phyloP scores from a whole-genome alignment of 2,888 invertebrate genomes.

The Taphrorychus bicolor region DNA sequence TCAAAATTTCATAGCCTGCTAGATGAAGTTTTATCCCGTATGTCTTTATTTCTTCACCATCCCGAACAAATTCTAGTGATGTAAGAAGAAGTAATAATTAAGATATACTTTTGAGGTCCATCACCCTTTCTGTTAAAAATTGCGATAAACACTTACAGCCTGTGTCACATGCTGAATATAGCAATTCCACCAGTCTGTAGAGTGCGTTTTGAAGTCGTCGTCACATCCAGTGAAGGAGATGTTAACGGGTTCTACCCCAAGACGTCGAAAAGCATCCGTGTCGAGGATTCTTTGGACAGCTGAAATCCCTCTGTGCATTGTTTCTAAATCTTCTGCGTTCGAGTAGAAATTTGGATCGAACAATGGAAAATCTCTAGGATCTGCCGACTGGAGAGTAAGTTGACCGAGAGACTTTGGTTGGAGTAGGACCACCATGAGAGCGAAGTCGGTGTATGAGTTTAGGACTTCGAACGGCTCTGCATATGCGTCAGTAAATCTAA shows the following conservation, averaged over 20 bases:
- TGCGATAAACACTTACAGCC: no score
- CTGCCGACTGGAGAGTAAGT: background rate
- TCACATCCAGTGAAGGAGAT: constrained; percentile 7
- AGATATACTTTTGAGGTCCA: no score
- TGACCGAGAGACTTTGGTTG: constrained; percentile 6
- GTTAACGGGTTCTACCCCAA: background rate
- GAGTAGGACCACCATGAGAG: background rate
- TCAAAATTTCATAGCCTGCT: no score
- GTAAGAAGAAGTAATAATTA: no score
- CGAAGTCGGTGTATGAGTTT: background rate
- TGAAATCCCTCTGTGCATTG: constrained; percentile 9
- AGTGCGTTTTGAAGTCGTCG: constrained; percentile 4
- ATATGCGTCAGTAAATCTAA: constrained; percentile 10
- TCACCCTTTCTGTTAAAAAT: no score
- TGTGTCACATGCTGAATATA: background rate
- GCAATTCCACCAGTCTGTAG: constrained; percentile 24
- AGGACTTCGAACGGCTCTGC: constrained; percentile 1
- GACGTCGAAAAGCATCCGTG: constrained; percentile 9
- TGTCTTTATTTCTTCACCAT: no score
- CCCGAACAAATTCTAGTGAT: no score
- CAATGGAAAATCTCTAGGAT: constrained; percentile 12
- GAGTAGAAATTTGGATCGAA: constrained; percentile 8
- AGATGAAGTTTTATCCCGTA: no score
- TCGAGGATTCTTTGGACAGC: background rate
- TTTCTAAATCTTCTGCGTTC: constrained; percentile 12